A percentile compares a stretch with the other conserved stretches of the same genome.
phyloP scores from a whole-genome alignment of 2,888 invertebrate species.

The Ichneumoninae sp. region DNA sequence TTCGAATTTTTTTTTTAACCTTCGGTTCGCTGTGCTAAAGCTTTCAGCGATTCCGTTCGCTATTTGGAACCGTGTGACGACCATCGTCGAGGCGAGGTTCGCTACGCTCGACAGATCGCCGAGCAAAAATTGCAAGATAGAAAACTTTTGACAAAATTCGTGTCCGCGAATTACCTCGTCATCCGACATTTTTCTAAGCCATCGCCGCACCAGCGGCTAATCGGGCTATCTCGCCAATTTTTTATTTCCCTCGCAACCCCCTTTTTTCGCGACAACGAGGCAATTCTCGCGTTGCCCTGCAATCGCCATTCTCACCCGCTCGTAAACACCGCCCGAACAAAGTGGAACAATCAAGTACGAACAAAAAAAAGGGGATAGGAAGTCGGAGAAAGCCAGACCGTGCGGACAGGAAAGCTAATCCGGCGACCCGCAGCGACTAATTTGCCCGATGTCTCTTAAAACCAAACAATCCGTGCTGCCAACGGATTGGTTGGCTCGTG shows the following conservation, averaged over 20 bases:
- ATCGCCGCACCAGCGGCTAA: too few relatives aligned
- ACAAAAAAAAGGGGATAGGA: not conserved
- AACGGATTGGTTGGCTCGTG: not conserved
- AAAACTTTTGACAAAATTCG: constrained; percentile 7
- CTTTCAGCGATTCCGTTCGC: too few relatives aligned
- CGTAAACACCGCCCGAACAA: not conserved
- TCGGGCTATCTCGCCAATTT: not conserved
- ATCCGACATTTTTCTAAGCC: too few relatives aligned
- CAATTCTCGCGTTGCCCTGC: not conserved
- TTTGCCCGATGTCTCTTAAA: constrained; percentile 1
- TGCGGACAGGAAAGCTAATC: not conserved
- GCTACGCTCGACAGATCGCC: constrained; percentile 19
- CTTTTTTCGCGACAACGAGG: not conserved
- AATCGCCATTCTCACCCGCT: not conserved
- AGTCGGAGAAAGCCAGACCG: not conserved
- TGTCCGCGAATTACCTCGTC: too few relatives aligned
- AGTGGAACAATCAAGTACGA: not conserved
- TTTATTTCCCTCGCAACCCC: not conserved
- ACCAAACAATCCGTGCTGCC: not conserved
- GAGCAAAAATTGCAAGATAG: not conserved
- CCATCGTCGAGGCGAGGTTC: not conserved
- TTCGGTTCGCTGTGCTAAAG: too few relatives aligned
- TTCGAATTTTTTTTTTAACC: too few relatives aligned
- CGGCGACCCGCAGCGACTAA: not conserved
- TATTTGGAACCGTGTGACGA: too few relatives aligned